Percentiles rank a stretch among this genome's conserved stretches.
These are phyloP conservation scores for Andinoacara biseriatus DNA, from an alignment of 2,113 vertebrate species.

Conservation along the genomic window DNA sequence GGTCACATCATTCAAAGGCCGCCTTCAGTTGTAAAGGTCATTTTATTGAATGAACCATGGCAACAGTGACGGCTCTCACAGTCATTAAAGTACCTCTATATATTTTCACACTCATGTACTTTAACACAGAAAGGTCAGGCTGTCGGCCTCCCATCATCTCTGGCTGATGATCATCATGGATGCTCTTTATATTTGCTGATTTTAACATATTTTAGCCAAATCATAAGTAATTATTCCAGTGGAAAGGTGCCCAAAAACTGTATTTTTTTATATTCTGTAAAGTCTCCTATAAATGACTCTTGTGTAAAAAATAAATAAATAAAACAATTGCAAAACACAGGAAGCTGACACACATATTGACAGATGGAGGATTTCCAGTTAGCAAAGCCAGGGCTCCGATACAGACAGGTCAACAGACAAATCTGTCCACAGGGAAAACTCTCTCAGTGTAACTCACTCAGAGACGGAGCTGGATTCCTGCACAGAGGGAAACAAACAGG, in stretches of 20 bases:
- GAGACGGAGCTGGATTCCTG: too few relatives aligned
- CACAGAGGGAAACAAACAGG: too few relatives aligned
- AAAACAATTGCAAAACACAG: neutral
- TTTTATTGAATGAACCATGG: constrained; percentile 12
- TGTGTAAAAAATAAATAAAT: neutral
- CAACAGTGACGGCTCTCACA: constrained; percentile 29
- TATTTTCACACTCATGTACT: neutral
- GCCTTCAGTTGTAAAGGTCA: constrained; percentile 28
- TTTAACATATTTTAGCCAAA: neutral
- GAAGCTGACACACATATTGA: too few relatives aligned
- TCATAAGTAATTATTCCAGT: neutral
- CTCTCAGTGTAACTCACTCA: too few relatives aligned
- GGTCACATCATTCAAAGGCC: constrained; percentile 38
- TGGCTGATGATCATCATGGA: neutral
- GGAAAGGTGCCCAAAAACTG: neutral
- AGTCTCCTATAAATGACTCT: neutral
- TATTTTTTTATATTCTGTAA: neutral
- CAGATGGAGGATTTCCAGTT: too few relatives aligned
- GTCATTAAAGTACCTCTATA: constrained; percentile 1
- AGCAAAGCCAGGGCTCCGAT: too few relatives aligned
- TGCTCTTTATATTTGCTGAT: neutral
- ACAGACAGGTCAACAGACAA: too few relatives aligned
- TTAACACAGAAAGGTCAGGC: neutral
- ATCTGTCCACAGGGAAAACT: too few relatives aligned
- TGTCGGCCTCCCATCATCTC: neutral